Evolutionary conservation across 1,140 invertebrate species (phyloP).

Genomic region (Globodera rostochiensis): DNA sequence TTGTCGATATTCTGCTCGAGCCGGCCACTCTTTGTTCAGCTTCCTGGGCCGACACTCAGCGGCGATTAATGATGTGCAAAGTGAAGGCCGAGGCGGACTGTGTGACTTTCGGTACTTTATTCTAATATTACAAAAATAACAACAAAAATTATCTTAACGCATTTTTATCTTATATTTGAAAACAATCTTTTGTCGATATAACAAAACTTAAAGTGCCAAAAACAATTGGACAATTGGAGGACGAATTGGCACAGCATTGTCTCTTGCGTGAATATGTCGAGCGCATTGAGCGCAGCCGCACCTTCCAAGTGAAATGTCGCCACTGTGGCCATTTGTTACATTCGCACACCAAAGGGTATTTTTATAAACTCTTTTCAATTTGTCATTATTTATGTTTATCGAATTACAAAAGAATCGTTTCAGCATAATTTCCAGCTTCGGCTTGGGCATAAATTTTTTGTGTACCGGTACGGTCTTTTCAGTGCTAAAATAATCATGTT

Average conservation of each 20-base stretch:
- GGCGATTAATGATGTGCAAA: constrained; percentile 51
- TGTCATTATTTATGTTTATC: too few relatives aligned
- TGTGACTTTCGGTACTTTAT: constrained; percentile 29
- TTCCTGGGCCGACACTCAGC: constrained; percentile 35
- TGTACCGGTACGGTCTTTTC: too few relatives aligned
- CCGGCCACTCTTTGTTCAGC: constrained; percentile 14
- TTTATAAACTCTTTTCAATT: neutral
- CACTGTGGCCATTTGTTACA: constrained; percentile 23
- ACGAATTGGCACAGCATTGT: constrained; percentile 34
- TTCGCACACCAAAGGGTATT: constrained; percentile 30
- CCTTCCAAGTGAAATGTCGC: constrained; percentile 32
- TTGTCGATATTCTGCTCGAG: constrained; percentile 22
- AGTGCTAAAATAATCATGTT: neutral
- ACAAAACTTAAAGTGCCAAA: constrained; percentile 27
- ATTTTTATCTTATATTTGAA: neutral
- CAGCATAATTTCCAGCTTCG: too few relatives aligned
- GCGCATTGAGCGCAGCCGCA: neutral
- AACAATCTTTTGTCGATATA: neutral
- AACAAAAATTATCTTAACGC: neutral
- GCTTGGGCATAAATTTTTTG: too few relatives aligned
- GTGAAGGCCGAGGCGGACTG: constrained; percentile 37
- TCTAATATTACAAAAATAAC: neutral
- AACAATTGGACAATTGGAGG: constrained; percentile 29
- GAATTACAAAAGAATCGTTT: too few relatives aligned
- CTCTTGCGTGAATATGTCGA: constrained; percentile 39